Conservation (phyloP, 2,113 vertebrate species). For the Panthera tigris region DNA sequence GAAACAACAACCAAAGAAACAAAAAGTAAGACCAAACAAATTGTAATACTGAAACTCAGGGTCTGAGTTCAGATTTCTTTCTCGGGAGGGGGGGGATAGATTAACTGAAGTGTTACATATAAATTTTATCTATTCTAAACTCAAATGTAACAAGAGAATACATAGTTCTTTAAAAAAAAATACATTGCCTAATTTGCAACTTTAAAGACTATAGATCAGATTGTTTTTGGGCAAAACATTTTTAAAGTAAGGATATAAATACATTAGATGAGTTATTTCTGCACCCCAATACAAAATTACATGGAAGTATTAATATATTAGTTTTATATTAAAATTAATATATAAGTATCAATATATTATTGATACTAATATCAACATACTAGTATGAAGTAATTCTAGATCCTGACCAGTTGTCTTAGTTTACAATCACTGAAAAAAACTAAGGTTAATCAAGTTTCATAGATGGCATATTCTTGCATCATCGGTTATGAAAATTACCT, state of each 20-base stretch:
- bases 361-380: not conserved
- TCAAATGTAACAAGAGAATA: not conserved
- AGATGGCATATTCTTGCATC: not conserved
- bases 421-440: not conserved
- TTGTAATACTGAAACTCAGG: not conserved
- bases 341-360: not conserved
- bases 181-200: not conserved
- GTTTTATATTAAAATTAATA: not conserved
- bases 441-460: not conserved
- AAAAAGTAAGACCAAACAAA: not conserved
- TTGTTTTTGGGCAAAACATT: not conserved
- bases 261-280: not conserved
- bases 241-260: not conserved
- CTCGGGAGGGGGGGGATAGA: not conserved
- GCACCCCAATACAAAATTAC: not conserved
- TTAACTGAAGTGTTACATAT: not conserved
- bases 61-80: not conserved
- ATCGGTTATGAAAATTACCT: not conserved
- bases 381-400: not conserved
- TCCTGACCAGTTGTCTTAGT: not conserved
- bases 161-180: not conserved
- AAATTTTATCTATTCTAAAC: not conserved
- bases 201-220: not conserved
- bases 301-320: not conserved
- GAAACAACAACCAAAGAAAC: not conserved